Evolutionary conservation across 2,888 invertebrate genomes (phyloP).

Genomic region (Caenorhabditis sp.): DNA sequence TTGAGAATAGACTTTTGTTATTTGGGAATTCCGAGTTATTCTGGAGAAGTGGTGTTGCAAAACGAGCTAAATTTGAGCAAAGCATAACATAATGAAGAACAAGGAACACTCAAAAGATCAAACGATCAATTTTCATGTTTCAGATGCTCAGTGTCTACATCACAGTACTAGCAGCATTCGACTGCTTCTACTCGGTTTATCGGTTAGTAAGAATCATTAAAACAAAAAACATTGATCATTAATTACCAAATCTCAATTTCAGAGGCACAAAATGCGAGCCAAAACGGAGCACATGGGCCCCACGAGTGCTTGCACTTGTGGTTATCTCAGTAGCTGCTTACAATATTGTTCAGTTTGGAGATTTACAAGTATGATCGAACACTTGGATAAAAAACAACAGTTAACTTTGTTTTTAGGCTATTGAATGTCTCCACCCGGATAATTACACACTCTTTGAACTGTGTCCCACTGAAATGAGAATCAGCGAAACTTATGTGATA

Average conservation of each 20-base stretch:
- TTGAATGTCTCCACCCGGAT: conserved; percentile 69
- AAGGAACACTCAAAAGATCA: neutral
- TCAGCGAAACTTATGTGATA: conserved; percentile 74
- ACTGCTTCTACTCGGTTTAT: conserved; percentile 76
- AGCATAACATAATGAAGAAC: conserved; percentile 1
- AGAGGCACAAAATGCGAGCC: conserved; percentile 59
- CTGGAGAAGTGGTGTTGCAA: conserved; percentile 7
- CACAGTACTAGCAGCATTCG: conserved; percentile 79
- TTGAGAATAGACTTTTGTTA: conserved; percentile 25
- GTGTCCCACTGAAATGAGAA: conserved; percentile 78
- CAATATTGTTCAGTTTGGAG: conserved; percentile 77
- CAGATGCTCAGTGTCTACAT: conserved; percentile 80
- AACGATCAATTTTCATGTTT: conserved; percentile 15
- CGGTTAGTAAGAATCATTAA: conserved; percentile 39
- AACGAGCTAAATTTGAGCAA: neutral
- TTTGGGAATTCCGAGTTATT: no score
- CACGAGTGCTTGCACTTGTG: conserved; percentile 67
- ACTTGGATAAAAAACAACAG: neutral
- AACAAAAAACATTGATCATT: neutral
- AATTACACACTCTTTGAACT: conserved; percentile 73
- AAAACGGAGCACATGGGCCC: conserved; percentile 67
- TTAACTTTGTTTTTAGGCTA: conserved; percentile 68
- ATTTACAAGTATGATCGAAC: conserved; percentile 69
- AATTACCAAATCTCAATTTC: neutral
- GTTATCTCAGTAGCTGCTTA: conserved; percentile 73